Evolutionary conservation across 2,888 invertebrate species (phyloP).

Genomic region (Malthinus seriepunctatus): DNA sequence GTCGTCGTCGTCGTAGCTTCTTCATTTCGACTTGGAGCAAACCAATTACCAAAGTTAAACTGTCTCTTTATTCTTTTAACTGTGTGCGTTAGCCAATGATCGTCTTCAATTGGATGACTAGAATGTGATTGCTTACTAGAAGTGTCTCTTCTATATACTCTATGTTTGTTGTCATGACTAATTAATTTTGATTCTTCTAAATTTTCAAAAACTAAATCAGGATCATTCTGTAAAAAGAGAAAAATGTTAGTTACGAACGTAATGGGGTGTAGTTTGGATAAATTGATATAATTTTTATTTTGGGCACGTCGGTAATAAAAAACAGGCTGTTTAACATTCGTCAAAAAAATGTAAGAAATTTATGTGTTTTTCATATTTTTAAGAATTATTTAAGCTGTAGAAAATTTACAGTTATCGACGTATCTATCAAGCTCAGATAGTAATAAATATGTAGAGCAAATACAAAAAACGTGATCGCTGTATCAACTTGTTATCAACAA

Average conservation of each 20-base stretch:
- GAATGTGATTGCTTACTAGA: slow-evolving; percentile 36
- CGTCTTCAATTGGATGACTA: slow-evolving; percentile 44
- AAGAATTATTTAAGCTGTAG: no score
- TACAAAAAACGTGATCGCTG: no score
- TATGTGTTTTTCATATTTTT: no score
- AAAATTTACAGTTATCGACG: no score
- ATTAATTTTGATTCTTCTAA: slow-evolving; percentile 44
- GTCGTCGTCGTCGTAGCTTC: not conserved
- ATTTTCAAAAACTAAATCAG: slow-evolving; percentile 53
- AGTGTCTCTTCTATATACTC: slow-evolving; percentile 38
- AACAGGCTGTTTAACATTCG: no score
- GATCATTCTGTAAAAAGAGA: slow-evolving; percentile 48
- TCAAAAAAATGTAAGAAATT: no score
- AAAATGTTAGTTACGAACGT: not conserved
- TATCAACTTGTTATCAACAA: no score
- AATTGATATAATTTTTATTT: no score
- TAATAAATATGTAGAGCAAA: no score
- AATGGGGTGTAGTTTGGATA: not conserved
- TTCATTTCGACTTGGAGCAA: slow-evolving; percentile 34
- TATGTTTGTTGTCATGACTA: slow-evolving; percentile 39
- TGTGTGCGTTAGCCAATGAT: slow-evolving; percentile 48
- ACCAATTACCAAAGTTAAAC: slow-evolving; percentile 32
- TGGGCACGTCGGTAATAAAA: no score
- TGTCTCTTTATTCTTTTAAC: slow-evolving; percentile 53
- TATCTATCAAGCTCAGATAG: no score